phyloP scores from a whole-genome alignment of 2,797 vertebrate species.

The Moxostoma hubbsi region DNA sequence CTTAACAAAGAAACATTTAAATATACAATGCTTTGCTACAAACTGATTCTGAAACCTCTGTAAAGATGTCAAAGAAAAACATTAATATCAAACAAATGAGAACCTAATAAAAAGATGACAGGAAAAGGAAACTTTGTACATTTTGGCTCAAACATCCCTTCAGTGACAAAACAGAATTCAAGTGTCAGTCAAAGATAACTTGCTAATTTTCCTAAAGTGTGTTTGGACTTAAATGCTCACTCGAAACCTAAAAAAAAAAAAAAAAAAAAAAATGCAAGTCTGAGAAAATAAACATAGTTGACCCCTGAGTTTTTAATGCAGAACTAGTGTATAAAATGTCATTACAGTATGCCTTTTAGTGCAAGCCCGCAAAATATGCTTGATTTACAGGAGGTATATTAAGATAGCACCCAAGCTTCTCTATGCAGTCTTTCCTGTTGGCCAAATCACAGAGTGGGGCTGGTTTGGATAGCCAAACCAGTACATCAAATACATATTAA shows the following conservation, averaged over 20 bases:
- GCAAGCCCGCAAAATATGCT: conserved; percentile 85
- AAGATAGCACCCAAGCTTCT: conserved; percentile 82
- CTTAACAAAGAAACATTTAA: conserved; percentile 71
- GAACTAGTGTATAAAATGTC: conserved; percentile 87
- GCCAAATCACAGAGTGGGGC: conserved; percentile 72
- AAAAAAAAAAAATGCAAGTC: conserved; percentile 65
- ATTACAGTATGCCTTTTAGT: conserved; percentile 85
- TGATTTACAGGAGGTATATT: conserved; percentile 84
- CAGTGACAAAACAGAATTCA: conserved; percentile 59
- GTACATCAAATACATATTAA: conserved; percentile 81
- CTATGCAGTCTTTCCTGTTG: conserved; percentile 70
- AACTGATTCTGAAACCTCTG: conserved; percentile 66
- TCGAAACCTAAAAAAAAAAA: conserved; percentile 42
- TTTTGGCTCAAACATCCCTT: conserved; percentile 80
- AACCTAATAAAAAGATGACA: conserved; percentile 52
- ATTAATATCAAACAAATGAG: conserved; percentile 66
- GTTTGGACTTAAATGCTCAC: conserved; percentile 69
- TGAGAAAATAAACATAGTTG: conserved; percentile 84
- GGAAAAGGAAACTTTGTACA: conserved; percentile 61
- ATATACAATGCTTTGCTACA: conserved; percentile 75
- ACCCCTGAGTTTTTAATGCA: conserved; percentile 87
- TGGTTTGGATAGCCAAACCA: conserved; percentile 70
- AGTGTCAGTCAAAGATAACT: conserved; percentile 61
- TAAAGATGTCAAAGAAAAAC: conserved; percentile 70
- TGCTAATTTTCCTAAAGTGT: conserved; percentile 63